Percentiles rank a stretch among this genome's conserved stretches.
phyloP scores from a whole-genome alignment of 1,140 invertebrate species.

The Sweltsa coloradensis region DNA sequence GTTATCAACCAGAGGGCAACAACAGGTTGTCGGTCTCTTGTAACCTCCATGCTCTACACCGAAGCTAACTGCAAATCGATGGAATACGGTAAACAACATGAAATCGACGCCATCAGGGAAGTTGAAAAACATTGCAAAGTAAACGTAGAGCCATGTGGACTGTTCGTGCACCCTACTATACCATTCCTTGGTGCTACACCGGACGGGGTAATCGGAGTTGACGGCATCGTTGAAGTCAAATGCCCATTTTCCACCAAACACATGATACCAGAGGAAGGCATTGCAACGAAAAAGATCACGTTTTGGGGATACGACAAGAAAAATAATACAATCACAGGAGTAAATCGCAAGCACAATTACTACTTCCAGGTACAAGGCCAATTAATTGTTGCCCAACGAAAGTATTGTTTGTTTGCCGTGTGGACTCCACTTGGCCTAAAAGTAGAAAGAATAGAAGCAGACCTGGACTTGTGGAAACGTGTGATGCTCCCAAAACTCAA shows the following conservation, averaged over 20 bases:
- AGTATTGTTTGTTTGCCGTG: slow-evolving; percentile 27
- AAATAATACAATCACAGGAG: slow-evolving; percentile 1
- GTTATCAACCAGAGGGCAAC: slow-evolving; percentile 15
- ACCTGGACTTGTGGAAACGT: slow-evolving; percentile 18
- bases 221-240: slow-evolving; percentile 27
- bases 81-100: slow-evolving; percentile 12
- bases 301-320: neutral
- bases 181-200: slow-evolving; percentile 27
- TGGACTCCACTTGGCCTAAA: slow-evolving; percentile 24
- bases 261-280: slow-evolving; percentile 14
- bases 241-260: slow-evolving; percentile 22
- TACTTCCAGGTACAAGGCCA: slow-evolving; percentile 31
- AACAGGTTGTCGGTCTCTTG: slow-evolving; percentile 17
- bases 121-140: slow-evolving; percentile 16
- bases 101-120: slow-evolving; percentile 21
- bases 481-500: slow-evolving; percentile 14
- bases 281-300: neutral
- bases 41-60: slow-evolving; percentile 19
- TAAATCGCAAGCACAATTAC: slow-evolving; percentile 26
- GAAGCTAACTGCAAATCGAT: slow-evolving; percentile 5
- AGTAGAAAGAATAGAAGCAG: slow-evolving; percentile 13
- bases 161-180: slow-evolving; percentile 25
- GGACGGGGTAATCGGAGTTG: slow-evolving; percentile 27
- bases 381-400: slow-evolving; percentile 22
- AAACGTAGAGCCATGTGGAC: slow-evolving; percentile 23